phyloP scores from a whole-genome alignment of 2,797 vertebrate genomes.

The Enteromius afrohamiltoni region DNA sequence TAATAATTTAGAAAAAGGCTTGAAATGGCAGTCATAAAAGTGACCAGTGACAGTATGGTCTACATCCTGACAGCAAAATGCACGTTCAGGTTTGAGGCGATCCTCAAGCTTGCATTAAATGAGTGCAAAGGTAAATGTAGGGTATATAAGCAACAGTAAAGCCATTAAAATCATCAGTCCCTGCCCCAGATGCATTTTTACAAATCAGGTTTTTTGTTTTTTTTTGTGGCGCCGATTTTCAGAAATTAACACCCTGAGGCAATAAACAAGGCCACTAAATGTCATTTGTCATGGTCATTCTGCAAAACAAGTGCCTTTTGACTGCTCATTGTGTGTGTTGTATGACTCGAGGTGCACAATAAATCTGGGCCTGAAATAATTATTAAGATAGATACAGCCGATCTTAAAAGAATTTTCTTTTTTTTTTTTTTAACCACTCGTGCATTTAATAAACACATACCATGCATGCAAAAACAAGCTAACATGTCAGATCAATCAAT shows the following conservation, averaged over 20 bases:
- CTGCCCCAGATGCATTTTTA: constrained; percentile 23
- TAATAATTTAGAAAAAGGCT: constrained; percentile 37
- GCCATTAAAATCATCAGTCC: constrained; percentile 2
- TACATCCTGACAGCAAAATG: constrained; percentile 56
- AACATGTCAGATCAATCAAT: neutral
- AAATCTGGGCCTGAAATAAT: neutral
- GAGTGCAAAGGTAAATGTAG: neutral
- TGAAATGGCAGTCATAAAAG: constrained; percentile 72
- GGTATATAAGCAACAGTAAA: constrained; percentile 9
- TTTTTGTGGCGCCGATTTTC: neutral
- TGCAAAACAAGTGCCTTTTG: constrained; percentile 5
- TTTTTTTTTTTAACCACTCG: neutral
- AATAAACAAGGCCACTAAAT: constrained; percentile 25
- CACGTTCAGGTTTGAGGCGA: constrained; percentile 34
- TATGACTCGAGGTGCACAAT: neutral
- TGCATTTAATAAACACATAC: neutral
- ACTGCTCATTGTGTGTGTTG: neutral
- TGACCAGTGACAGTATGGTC: constrained; percentile 85
- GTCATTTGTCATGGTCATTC: constrained; percentile 28
- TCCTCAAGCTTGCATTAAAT: neutral
- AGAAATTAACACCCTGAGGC: constrained; percentile 10
- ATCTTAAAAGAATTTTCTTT: neutral
- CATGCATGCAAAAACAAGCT: neutral
- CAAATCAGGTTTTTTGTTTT: neutral
- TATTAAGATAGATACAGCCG: neutral